Base-by-base conservation (phyloP, 2,888 invertebrate genomes). In the Trichacis sp. region DNA sequence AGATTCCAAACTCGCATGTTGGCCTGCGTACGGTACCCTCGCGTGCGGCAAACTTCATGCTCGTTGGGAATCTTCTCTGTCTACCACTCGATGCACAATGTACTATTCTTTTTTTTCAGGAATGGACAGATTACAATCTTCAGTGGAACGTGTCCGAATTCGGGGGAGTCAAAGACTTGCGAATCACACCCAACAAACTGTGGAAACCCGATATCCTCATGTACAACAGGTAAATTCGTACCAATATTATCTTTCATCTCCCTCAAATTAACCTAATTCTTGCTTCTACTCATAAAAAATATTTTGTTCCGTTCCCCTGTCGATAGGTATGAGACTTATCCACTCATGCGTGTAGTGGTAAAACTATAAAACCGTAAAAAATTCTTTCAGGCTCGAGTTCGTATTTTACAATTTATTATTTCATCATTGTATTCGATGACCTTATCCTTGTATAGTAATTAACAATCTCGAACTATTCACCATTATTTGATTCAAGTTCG, bases 171-270 rank as follows among this genome's bases (percentile, higher is more conserved):
- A 95, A 94, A 85, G 96, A 95, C 84, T 90, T 99, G 65, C 90
- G 97, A 80, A 95, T 99, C 83, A 97, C 97, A 70, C 95, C 97
- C 51, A 93, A 93, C 86, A 93, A 94, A 85, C 89, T 99, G 70
- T 99, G 99, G 99, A 96, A 95, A 85, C 98, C 99, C 70, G 98
- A 99, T 87, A 95, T 99, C 79, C 93, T 99, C 73, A 96, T 99
- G 94, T 99, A 98, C 87, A 99, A 99, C 92, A 98, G 98, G 97
- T 97, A 88, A 54, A 54, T 14, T 40, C 24, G 24, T 24, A 2
- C 2, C 40, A 40, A 12, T 36, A 40, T 40, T 15, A 3, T 40
- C 5, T 2, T 1, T 2, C 14, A 6, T 40, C 15, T 14, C 15
- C 40, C 14, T 14, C 12, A 40, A 40, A 14, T 14, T 40, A 40